phyloP scores from a whole-genome alignment of 2,113 vertebrate species.

The Lophotis ruficrista region DNA sequence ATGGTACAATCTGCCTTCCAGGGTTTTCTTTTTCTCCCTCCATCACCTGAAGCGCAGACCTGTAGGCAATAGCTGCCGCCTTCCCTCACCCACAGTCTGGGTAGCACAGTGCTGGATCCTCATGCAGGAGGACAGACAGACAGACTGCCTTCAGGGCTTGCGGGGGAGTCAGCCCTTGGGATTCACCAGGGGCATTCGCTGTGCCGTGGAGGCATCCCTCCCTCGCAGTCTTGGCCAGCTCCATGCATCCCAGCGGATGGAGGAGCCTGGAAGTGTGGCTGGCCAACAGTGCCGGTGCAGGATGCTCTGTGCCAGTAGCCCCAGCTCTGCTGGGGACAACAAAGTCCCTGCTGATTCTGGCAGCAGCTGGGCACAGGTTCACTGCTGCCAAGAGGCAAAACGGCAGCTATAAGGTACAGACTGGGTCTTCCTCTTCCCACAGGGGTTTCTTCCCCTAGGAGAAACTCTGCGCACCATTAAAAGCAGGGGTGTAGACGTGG shows the following conservation, averaged over 20 bases:
- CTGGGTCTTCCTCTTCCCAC: not conserved
- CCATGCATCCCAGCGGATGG: fast-evolving
- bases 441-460: not conserved
- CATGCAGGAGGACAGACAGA: not conserved
- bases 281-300: not conserved
- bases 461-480: not conserved
- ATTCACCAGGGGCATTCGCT: fast-evolving
- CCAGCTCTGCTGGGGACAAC: not conserved
- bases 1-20: not conserved
- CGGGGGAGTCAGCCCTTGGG: not conserved
- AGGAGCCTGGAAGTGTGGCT: not conserved
- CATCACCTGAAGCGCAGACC: not conserved
- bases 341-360: not conserved
- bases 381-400: not conserved
- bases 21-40: not conserved
- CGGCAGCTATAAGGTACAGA: not conserved
- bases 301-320: not conserved
- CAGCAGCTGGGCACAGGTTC: not conserved
- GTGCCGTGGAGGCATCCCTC: not conserved
- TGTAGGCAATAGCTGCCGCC: not conserved
- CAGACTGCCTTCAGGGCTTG: not conserved
- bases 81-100: fast-evolving
- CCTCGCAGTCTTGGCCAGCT: fast-evolving
- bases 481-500: not conserved
- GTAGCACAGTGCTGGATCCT: not conserved